Percentiles rank a stretch among this genome's conserved stretches.
phyloP scores from a whole-genome alignment of 2,888 invertebrate genomes.

The Diarsia rubi region DNA sequence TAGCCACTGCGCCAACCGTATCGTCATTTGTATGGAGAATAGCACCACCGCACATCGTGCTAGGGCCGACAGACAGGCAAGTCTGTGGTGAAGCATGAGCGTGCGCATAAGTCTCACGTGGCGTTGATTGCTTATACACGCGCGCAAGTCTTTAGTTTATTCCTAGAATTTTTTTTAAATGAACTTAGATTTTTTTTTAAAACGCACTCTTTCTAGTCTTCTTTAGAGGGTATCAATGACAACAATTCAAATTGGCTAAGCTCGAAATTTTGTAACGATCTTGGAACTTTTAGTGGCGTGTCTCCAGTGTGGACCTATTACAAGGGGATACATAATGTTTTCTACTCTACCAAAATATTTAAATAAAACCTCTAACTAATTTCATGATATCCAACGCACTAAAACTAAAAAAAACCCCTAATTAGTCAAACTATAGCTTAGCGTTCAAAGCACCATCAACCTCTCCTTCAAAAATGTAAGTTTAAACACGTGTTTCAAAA shows the following conservation, averaged over 20 bases:
- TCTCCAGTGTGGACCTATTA: too few relatives aligned
- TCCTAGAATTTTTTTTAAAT: neutral
- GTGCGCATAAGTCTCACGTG: too few relatives aligned
- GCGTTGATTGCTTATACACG: neutral
- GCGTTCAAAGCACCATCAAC: neutral
- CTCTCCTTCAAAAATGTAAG: conserved; percentile 38
- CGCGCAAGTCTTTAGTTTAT: neutral
- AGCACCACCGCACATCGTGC: too few relatives aligned
- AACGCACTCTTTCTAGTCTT: neutral
- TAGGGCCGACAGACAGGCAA: too few relatives aligned
- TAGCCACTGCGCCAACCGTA: too few relatives aligned
- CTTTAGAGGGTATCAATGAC: too few relatives aligned
- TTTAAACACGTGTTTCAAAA: conserved; percentile 54
- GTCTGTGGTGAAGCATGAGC: too few relatives aligned
- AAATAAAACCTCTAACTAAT: neutral
- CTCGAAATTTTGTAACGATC: too few relatives aligned
- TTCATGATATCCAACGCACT: neutral
- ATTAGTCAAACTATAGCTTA: conserved; percentile 15
- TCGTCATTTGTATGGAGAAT: too few relatives aligned
- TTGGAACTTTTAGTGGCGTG: too few relatives aligned
- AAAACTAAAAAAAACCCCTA: neutral
- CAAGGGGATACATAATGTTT: too few relatives aligned
- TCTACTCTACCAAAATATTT: neutral
- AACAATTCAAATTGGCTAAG: too few relatives aligned
- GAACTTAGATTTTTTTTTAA: neutral